Conservation (phyloP, 2,888 invertebrate genomes). For the Athalia rosae region DNA sequence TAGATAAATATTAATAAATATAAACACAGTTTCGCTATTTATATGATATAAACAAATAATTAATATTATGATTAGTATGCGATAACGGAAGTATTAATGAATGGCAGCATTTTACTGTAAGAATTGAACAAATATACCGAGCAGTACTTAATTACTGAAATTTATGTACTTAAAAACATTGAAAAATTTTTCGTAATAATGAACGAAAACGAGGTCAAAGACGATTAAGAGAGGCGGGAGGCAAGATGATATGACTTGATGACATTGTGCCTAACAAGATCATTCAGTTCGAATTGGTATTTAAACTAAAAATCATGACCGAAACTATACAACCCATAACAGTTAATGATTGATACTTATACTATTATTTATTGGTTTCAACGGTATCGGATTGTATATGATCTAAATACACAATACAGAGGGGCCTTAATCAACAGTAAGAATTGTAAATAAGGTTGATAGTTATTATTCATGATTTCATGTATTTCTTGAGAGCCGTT, state of each 20-base stretch:
- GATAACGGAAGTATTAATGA: conserved; percentile 58
- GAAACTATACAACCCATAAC: conserved; percentile 5
- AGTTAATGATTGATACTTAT: conserved; percentile 1
- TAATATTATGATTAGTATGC: conserved; percentile 50
- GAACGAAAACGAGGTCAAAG: neutral
- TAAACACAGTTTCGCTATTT: conserved; percentile 39
- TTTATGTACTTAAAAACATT: conserved; percentile 60
- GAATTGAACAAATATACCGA: conserved; percentile 50
- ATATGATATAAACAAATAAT: conserved; percentile 40
- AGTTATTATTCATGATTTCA: conserved; percentile 46
- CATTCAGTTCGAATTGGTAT: conserved; percentile 6
- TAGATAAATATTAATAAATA: conserved; percentile 23
- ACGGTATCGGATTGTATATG: conserved; percentile 59
- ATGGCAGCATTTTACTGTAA: conserved; percentile 43
- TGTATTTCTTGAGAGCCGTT: neutral
- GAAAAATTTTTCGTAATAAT: conserved; percentile 48
- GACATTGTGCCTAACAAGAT: conserved; percentile 41
- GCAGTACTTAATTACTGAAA: conserved; percentile 62
- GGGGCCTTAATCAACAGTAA: conserved; percentile 58
- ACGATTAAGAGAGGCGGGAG: neutral
- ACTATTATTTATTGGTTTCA: conserved; percentile 1
- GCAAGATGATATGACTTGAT: conserved; percentile 20
- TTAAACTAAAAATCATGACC: neutral
- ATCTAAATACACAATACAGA: conserved; percentile 57
- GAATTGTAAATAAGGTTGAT: conserved; percentile 58